Percentiles rank a stretch among this genome's conserved stretches.
phyloP scores from a whole-genome alignment of 2,888 invertebrate genomes.

The Meta bourneti region DNA sequence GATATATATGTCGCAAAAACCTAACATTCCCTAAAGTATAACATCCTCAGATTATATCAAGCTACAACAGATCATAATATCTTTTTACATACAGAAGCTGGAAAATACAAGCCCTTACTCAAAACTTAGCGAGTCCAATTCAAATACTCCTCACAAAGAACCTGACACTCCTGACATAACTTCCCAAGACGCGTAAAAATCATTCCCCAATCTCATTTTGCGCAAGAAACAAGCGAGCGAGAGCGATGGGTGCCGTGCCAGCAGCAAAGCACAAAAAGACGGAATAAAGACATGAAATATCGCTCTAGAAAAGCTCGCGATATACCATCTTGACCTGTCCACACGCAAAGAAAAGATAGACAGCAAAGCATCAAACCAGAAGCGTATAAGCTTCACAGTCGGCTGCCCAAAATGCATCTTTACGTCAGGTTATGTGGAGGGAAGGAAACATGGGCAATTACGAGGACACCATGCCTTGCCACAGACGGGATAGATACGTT shows the following conservation, averaged over 20 bases:
- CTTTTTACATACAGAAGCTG: too few species aligned
- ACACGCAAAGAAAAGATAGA: constrained; percentile 6
- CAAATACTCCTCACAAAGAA: background rate
- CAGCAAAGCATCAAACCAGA: constrained; percentile 36
- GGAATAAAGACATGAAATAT: background rate
- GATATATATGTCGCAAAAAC: too few species aligned
- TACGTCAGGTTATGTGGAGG: constrained; percentile 40
- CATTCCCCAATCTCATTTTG: background rate
- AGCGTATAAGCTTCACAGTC: constrained; percentile 55
- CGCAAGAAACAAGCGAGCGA: background rate
- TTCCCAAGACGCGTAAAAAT: background rate
- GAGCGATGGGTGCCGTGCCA: background rate
- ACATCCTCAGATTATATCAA: too few species aligned
- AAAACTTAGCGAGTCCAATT: too few species aligned
- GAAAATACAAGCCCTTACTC: too few species aligned
- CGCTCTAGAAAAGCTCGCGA: background rate
- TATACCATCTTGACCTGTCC: constrained; percentile 1
- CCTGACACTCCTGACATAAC: background rate
- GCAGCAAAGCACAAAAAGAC: too few species aligned
- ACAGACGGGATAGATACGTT: constrained; percentile 47
- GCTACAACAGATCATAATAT: too few species aligned
- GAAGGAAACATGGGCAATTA: constrained; percentile 55
- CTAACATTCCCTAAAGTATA: too few species aligned
- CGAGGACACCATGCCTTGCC: constrained; percentile 53
- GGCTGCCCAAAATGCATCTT: constrained; percentile 47